Base-by-base conservation (phyloP, 2,113 vertebrate species). In the Austrofundulus limnaeus region DNA sequence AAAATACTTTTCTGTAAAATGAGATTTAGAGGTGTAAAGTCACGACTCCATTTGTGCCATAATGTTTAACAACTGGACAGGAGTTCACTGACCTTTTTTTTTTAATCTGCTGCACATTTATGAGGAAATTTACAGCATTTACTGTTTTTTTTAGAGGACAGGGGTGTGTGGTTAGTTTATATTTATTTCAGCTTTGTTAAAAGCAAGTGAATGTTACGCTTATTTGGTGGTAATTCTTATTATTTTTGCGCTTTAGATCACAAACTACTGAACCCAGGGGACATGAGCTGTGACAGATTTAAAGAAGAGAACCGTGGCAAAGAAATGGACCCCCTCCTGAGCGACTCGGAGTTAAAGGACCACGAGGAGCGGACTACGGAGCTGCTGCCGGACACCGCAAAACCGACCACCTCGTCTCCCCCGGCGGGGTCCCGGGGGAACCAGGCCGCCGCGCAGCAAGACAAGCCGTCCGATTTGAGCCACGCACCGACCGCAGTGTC, bases 261-360 rank as follows among this genome's bases (percentile, higher is more conserved):
- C 58, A 94, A 93, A 87, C 75, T 87, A 70, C 78, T 91, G 59
- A 88, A 91, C 90, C 83, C 91, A 39, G 89, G 80, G 81, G 93
- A 93, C 71, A 70, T 89, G 9, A 78, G 85, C 58, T 93, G 93
- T 55, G 93, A 93, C 82, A 88, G 91, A 75, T 93, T 92, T 84
- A 92, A 92, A 82, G 93, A 93, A 52, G 92, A 93, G 63, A 85
- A 16, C 72, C 85, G 85, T 31, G 85, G 81, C 57, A 93, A 92
- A 90, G 93, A 94, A 75, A 62, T 76, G 81, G 93, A 93, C 63
- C 91, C 91, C 54, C 86, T 92, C 66, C 92, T 96, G 75, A 95
- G 94, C 89, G 95, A 97, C 85, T 94, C 94, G 89, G 96, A 97
- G 87, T 94, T 95, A 88, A 96, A 95, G 84, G 95, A 95, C 13